Evolutionary conservation across 2,888 invertebrate species (phyloP).

Genomic region (Iphiclides podalirius): DNA sequence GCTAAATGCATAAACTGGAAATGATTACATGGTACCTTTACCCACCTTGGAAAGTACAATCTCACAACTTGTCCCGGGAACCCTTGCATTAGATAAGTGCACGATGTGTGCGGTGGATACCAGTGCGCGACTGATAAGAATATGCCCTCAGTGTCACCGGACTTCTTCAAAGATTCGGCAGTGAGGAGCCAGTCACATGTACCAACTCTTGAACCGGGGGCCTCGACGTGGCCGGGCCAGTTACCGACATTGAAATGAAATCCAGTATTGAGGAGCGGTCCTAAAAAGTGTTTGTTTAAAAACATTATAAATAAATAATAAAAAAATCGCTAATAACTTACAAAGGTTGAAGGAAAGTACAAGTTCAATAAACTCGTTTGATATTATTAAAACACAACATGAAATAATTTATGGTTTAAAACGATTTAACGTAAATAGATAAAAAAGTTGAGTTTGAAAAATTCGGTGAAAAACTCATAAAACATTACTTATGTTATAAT

Average conservation of each 20-base stretch:
- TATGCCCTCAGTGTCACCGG: conserved; percentile 91
- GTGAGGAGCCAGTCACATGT: conserved; percentile 94
- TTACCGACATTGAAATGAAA: conserved; percentile 97
- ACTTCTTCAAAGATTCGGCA: conserved; percentile 87
- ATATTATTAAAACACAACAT: no score
- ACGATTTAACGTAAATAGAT: no score
- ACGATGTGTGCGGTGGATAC: conserved; percentile 96
- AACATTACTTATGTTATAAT: no score
- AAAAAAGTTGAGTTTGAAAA: no score
- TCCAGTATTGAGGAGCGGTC: conserved; percentile 93
- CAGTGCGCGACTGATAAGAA: conserved; percentile 95
- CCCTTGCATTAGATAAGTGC: conserved; percentile 94
- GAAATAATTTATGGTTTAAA: no score
- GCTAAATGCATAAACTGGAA: no score
- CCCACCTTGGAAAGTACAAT: conserved; percentile 92
- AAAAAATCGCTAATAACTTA: neutral
- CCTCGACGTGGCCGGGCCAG: conserved; percentile 96
- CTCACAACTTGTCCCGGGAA: conserved; percentile 92
- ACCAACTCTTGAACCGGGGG: conserved; percentile 91
- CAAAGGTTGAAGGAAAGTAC: no score
- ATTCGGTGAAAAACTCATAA: no score
- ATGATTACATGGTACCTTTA: no score
- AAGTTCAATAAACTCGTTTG: no score
- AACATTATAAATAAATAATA: neutral
- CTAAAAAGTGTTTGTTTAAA: conserved; percentile 58